Percentiles rank a stretch among this genome's conserved stretches.
Evolutionary conservation across 2,797 vertebrate genomes (phyloP).

Genomic region (Paratrypauchen microcephalus): DNA sequence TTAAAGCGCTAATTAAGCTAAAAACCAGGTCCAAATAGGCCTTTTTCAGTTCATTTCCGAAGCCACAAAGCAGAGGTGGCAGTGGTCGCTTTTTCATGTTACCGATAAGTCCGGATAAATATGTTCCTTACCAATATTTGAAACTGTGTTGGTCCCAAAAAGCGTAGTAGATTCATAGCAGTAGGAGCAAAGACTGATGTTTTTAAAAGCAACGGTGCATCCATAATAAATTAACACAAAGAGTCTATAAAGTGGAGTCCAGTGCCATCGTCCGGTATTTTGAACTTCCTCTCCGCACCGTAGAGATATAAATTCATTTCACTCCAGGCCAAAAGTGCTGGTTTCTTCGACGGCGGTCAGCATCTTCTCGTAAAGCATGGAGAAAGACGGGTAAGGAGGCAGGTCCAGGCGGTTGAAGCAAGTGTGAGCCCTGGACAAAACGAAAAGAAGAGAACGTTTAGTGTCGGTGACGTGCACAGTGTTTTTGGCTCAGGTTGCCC

Average conservation of each 20-base stretch:
- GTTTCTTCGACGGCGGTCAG: constrained; percentile 96
- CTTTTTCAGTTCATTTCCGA: background rate
- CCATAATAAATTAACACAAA: constrained; percentile 15
- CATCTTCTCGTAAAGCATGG: constrained; percentile 97
- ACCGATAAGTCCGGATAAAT: constrained; percentile 16
- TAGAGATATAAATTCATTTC: constrained; percentile 35
- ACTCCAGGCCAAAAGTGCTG: constrained; percentile 96
- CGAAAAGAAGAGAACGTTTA: constrained; percentile 29
- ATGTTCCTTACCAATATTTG: constrained; percentile 9
- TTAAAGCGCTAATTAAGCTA: constrained; percentile 7
- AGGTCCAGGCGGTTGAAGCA: constrained; percentile 98
- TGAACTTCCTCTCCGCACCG: background rate
- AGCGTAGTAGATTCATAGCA: constrained; percentile 40
- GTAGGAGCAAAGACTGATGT: constrained; percentile 15
- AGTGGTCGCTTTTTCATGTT: constrained; percentile 36
- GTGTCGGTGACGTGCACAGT: no score
- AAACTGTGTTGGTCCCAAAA: constrained; percentile 25
- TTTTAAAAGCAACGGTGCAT: constrained; percentile 12
- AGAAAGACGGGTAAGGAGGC: constrained; percentile 95
- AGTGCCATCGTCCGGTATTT: background rate
- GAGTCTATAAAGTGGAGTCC: constrained; percentile 12
- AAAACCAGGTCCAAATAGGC: constrained; percentile 11
- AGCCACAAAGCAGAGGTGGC: constrained; percentile 29
- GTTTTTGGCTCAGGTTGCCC: no score
- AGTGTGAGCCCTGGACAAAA: constrained; percentile 87